A percentile compares a stretch with the other conserved stretches of the same genome.
phyloP scores from a whole-genome alignment of 2,113 vertebrate genomes.

The Larimichthys crocea region DNA sequence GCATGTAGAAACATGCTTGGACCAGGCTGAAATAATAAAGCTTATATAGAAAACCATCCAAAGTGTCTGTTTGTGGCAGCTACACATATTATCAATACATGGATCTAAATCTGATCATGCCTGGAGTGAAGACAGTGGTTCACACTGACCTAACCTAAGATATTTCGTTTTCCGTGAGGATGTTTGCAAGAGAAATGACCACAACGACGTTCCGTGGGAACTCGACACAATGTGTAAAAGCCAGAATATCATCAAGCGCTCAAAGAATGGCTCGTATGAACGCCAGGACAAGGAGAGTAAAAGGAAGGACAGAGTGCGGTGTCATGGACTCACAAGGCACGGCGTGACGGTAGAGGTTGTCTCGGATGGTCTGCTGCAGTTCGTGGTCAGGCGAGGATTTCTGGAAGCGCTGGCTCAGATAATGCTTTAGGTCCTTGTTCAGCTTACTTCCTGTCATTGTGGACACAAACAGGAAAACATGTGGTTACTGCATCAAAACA shows the following conservation, averaged over 20 bases:
- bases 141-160: background rate
- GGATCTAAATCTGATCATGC: slow-evolving; percentile 15
- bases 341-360: slow-evolving; percentile 98
- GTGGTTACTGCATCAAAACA: slow-evolving; percentile 40
- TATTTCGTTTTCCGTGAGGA: background rate
- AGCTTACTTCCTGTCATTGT: slow-evolving; percentile 90
- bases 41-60: slow-evolving; percentile 30
- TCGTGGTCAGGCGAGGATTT: slow-evolving; percentile 96
- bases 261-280: slow-evolving; percentile 1
- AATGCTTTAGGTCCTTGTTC: slow-evolving; percentile 95
- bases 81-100: slow-evolving; percentile 2
- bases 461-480: slow-evolving; percentile 67
- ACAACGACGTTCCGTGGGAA: background rate
- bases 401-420: slow-evolving; percentile 97
- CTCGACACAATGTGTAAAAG: background rate
- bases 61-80: slow-evolving; percentile 22
- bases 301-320: background rate
- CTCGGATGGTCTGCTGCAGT: slow-evolving; percentile 95
- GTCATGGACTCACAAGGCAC: slow-evolving; percentile 96
- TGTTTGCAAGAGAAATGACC: background rate
- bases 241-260: background rate
- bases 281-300: slow-evolving; percentile 5
- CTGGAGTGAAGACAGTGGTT: slow-evolving; percentile 5
- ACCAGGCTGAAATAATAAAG: slow-evolving; percentile 48
- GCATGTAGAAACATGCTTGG: background rate